Evolutionary conservation across 2,797 vertebrate species (phyloP).

Genomic region (Lophius americanus): DNA sequence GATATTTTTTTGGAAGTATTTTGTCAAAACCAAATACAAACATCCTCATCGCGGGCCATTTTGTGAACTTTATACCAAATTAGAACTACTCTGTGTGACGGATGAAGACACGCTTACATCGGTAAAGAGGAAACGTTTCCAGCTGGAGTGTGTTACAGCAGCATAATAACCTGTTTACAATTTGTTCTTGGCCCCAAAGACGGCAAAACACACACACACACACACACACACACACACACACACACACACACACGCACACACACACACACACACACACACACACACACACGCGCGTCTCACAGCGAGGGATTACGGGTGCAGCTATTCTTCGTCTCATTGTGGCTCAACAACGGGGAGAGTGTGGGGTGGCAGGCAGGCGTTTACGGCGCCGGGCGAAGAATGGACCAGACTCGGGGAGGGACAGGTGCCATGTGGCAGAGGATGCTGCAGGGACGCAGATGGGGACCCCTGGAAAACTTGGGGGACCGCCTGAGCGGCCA

Average conservation of each 20-base stretch:
- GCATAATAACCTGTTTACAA: slow-evolving; percentile 87
- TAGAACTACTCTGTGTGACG: slow-evolving; percentile 44
- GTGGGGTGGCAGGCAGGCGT: slow-evolving; percentile 78
- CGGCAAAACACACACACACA: slow-evolving; percentile 55
- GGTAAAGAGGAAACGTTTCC: slow-evolving; percentile 69
- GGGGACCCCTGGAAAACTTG: slow-evolving; percentile 85
- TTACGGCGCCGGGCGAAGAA: slow-evolving; percentile 80
- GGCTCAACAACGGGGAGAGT: slow-evolving; percentile 83
- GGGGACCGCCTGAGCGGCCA: slow-evolving; percentile 77
- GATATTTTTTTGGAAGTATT: slow-evolving; percentile 7
- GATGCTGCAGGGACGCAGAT: slow-evolving; percentile 81
- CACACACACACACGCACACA: too few species aligned
- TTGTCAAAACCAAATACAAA: slow-evolving; percentile 32
- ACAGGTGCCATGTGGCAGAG: slow-evolving; percentile 85
- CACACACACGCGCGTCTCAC: slow-evolving; percentile 63
- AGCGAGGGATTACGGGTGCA: slow-evolving; percentile 85
- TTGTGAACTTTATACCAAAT: slow-evolving; percentile 65
- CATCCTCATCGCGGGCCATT: slow-evolving; percentile 26
- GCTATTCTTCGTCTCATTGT: slow-evolving; percentile 86
- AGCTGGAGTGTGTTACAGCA: slow-evolving; percentile 77
- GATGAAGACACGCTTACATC: slow-evolving; percentile 64
- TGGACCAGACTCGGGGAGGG: slow-evolving; percentile 86
- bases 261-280: slow-evolving; percentile 32
- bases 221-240: slow-evolving; percentile 28
- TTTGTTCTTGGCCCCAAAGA: slow-evolving; percentile 82